Conservation (phyloP, 2,797 vertebrate genomes). For the Philypnodon macrostomus region DNA sequence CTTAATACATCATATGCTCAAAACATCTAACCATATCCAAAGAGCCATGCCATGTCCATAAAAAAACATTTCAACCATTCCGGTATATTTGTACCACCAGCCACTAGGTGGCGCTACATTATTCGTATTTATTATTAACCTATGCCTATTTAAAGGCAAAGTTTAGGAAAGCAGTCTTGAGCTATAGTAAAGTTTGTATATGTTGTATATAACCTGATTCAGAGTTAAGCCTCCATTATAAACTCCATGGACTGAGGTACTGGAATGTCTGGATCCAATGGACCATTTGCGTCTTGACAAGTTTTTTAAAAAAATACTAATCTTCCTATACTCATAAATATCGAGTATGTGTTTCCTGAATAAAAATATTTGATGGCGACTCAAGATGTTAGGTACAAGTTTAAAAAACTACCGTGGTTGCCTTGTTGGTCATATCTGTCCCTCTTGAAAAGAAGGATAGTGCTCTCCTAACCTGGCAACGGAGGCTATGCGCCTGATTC, state of each 20-base stretch:
- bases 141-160: background rate
- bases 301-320: background rate
- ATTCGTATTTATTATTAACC: background rate
- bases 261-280: background rate
- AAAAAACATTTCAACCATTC: no score
- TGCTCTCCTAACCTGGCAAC: constrained; percentile 58
- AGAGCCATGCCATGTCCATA: no score
- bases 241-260: background rate
- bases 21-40: no score
- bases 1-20: no score
- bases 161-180: no score
- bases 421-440: constrained; percentile 34
- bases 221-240: no score
- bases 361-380: no score
- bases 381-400: background rate
- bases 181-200: no score
- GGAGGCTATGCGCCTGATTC: constrained; percentile 88
- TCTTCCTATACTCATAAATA: no score
- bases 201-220: no score
- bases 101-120: constrained; percentile 3
- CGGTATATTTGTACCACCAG: constrained; percentile 1
- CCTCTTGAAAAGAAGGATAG: background rate
- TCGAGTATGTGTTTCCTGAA: no score
- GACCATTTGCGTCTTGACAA: background rate
- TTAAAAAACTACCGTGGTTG: constrained; percentile 34